phyloP scores from a whole-genome alignment of 2,888 invertebrate species.

The Periphyllus acericola region DNA sequence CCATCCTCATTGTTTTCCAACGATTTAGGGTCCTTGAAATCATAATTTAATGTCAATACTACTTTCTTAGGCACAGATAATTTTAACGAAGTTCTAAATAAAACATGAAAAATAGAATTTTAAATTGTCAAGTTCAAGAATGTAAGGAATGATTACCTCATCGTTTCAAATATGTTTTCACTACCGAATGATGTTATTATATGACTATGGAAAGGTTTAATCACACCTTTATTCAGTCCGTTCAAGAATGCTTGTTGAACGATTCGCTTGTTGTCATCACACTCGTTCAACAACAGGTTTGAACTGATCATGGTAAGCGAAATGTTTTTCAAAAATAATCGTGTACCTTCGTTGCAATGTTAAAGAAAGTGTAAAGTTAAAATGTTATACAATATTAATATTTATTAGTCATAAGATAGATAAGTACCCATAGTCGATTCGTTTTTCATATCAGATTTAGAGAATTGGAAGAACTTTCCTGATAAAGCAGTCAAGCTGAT shows the following conservation, averaged over 20 bases:
- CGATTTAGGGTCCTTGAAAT: neutral
- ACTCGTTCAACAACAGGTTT: slow-evolving; percentile 70
- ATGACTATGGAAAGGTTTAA: neutral
- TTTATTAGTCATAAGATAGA: neutral
- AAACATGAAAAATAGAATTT: neutral
- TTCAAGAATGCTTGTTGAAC: neutral
- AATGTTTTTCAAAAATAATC: neutral
- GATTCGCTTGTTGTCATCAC: neutral
- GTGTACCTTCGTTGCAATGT: neutral
- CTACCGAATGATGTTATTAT: neutral
- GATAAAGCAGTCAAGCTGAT: neutral
- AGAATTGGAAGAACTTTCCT: slow-evolving; percentile 32
- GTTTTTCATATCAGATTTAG: slow-evolving; percentile 36
- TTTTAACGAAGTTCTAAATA: neutral
- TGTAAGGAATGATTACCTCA: slow-evolving; percentile 16
- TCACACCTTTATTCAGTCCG: slow-evolving; percentile 38
- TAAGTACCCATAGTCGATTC: neutral
- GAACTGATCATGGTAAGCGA: slow-evolving; percentile 67
- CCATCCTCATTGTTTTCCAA: too few species aligned
- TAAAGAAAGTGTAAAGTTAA: neutral
- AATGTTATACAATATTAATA: neutral
- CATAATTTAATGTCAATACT: neutral
- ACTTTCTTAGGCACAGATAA: neutral
- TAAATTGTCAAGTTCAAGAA: neutral
- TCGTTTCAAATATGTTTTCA: neutral